Evolutionary conservation across 2,113 vertebrate species (phyloP).

Genomic region (Prionailurus bengalensis): DNA sequence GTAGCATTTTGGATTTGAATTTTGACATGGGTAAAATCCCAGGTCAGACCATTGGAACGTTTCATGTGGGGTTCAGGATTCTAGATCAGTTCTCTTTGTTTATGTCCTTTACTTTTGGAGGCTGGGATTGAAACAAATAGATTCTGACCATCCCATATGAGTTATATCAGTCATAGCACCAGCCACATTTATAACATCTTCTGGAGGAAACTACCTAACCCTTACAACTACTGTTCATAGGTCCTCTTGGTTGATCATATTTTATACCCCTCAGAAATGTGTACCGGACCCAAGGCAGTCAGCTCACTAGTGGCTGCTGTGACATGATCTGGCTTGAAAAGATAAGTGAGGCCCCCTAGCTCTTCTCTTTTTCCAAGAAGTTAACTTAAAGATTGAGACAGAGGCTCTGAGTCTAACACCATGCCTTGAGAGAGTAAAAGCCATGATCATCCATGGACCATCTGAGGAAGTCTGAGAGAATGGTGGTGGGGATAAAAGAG

Average conservation of each 20-base stretch:
- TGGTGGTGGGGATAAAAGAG: background rate
- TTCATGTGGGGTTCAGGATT: background rate
- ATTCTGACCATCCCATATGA: background rate
- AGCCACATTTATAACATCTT: background rate
- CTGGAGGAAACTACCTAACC: background rate
- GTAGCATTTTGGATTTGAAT: slow-evolving; percentile 21
- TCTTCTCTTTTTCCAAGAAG: background rate
- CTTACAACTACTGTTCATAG: background rate
- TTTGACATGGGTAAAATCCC: background rate
- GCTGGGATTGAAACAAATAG: background rate
- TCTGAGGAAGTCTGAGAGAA: background rate
- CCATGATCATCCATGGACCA: background rate
- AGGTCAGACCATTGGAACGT: background rate
- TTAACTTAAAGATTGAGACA: background rate
- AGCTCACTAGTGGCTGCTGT: background rate
- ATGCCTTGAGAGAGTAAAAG: background rate
- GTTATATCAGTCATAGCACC: background rate
- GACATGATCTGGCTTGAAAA: background rate
- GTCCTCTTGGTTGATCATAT: background rate
- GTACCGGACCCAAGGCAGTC: background rate
- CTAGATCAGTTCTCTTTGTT: background rate
- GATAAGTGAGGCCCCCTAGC: background rate
- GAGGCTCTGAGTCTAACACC: background rate
- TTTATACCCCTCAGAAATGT: background rate
- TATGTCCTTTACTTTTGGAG: background rate